Evolutionary conservation across 1,140 invertebrate genomes (phyloP).

Genomic region (Aphaenogaster ashmeadi): DNA sequence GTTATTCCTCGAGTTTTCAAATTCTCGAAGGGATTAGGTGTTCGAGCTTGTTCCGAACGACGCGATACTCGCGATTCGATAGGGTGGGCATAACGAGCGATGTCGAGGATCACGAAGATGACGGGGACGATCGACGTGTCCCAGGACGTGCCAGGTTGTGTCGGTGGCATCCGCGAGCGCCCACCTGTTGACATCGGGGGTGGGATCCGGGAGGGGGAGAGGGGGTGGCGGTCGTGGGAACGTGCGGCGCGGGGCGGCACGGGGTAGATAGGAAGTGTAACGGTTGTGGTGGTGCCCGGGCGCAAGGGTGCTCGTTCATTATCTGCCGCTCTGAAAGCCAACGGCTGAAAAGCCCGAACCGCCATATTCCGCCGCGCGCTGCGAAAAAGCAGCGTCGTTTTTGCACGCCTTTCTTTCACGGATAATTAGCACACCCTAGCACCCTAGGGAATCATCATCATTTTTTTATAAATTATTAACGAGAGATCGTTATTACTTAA

Average conservation of each 20-base stretch:
- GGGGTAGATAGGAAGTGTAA: constrained; percentile 53
- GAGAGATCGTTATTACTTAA: too few species aligned
- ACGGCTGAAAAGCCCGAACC: constrained; percentile 71
- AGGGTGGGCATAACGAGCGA: constrained; percentile 31
- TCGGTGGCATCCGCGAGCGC: constrained; percentile 74
- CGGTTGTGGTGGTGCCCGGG: constrained; percentile 58
- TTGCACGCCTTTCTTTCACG: background rate
- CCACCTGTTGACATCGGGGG: constrained; percentile 76
- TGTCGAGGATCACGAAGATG: constrained; percentile 43
- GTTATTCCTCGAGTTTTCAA: background rate
- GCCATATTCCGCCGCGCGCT: constrained; percentile 64
- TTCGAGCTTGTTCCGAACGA: background rate
- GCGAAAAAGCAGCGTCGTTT: constrained; percentile 69
- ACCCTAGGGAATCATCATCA: background rate
- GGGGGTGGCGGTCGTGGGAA: constrained; percentile 29
- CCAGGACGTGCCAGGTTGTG: constrained; percentile 68
- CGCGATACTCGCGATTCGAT: constrained; percentile 26
- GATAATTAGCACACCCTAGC: constrained; percentile 22
- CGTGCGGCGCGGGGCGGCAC: constrained; percentile 25
- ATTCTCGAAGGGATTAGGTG: background rate
- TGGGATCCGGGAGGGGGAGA: constrained; percentile 41
- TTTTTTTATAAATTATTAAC: background rate
- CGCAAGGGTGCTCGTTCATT: constrained; percentile 77
- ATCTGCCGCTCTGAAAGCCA: constrained; percentile 74
- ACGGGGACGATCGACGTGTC: constrained; percentile 70